Conservation (phyloP, 2,113 vertebrate species). For the Salvator merianae region DNA sequence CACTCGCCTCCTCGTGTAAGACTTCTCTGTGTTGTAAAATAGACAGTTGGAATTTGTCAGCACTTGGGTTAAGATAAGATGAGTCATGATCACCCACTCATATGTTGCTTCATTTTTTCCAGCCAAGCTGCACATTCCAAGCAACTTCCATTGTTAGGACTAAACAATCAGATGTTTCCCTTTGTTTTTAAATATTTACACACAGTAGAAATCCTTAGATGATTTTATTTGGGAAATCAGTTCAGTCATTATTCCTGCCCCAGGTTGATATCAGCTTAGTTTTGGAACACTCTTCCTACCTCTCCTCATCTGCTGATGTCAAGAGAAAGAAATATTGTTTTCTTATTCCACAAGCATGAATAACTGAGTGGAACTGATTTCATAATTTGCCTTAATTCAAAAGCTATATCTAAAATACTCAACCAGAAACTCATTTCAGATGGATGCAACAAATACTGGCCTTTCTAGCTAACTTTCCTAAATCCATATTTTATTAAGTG, state of each 20-base stretch:
- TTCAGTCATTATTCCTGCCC: too few species aligned
- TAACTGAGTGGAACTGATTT: too few species aligned
- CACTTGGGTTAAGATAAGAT: constrained; percentile 38
- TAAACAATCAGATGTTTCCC: background rate
- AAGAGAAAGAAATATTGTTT: too few species aligned
- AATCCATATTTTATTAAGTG: background rate
- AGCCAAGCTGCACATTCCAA: background rate
- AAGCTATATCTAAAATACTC: too few species aligned
- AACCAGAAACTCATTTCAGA: background rate
- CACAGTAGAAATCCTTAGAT: too few species aligned
- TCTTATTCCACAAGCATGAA: too few species aligned
- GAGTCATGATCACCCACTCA: constrained; percentile 10
- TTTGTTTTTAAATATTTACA: background rate
- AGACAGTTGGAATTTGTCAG: background rate
- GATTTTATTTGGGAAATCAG: too few species aligned
- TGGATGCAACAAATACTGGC: background rate
- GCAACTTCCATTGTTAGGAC: background rate
- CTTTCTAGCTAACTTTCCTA: background rate
- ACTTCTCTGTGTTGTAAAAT: background rate
- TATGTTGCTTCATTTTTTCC: constrained; percentile 1
- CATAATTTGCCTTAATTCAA: too few species aligned
- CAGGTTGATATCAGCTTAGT: too few species aligned
- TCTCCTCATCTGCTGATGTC: too few species aligned
- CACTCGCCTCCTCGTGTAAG: background rate
- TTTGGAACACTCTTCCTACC: too few species aligned